phyloP scores from a whole-genome alignment of 92 coral and sea anemone species.

The Micromussa lordhowensis region DNA sequence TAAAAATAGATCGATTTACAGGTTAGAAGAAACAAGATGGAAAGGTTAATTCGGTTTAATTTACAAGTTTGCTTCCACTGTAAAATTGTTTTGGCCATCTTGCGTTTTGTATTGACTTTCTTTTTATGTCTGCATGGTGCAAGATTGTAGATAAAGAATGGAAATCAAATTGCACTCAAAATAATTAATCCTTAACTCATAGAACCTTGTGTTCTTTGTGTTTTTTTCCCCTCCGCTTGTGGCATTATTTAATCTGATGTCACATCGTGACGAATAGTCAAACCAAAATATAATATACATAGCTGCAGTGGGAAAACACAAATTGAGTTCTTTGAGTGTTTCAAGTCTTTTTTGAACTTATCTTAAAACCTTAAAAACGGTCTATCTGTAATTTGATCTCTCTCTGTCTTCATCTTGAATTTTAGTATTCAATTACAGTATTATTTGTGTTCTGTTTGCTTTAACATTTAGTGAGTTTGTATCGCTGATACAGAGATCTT shows the following conservation, averaged over 20 bases:
- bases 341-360: neutral
- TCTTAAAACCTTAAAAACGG: neutral
- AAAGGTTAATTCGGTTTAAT: constrained; percentile 10
- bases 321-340: constrained; percentile 6
- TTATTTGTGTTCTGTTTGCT: constrained; percentile 8
- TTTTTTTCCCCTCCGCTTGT: constrained; percentile 28
- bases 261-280: neutral
- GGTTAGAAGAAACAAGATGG: neutral
- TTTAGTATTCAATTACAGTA: constrained; percentile 8
- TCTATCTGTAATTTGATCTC: neutral
- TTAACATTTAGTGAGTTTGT: neutral
- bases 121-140: constrained; percentile 28
- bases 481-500: neutral
- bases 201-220: constrained; percentile 28
- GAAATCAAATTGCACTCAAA: constrained; percentile 16
- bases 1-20: neutral
- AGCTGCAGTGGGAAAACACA: neutral
- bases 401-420: neutral
- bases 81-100: constrained; percentile 36
- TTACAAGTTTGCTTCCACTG: neutral
- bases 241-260: constrained; percentile 8
- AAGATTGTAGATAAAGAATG: constrained; percentile 32
- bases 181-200: constrained; percentile 18
- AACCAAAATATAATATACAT: neutral
- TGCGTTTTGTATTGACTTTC: constrained; percentile 12